These are phyloP conservation scores for Lepisosteus oculatus DNA, from an alignment of 2,113 vertebrate genomes.

Conservation along the genomic window DNA sequence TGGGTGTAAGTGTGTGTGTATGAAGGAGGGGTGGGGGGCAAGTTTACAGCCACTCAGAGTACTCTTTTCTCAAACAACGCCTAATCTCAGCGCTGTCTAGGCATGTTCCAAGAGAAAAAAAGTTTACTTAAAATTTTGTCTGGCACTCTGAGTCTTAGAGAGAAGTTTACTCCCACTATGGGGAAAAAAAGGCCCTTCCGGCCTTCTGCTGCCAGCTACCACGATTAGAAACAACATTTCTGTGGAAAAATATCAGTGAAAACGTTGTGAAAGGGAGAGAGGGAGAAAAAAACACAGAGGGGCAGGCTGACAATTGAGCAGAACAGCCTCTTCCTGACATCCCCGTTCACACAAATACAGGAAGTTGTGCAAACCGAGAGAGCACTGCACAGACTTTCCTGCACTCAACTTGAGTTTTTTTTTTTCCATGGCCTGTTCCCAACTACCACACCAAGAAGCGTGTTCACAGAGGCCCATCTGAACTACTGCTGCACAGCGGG, in stretches of 20 bases:
- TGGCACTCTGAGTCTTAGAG: no score
- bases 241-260: neutral
- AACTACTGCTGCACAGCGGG: neutral
- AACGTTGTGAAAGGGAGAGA: neutral
- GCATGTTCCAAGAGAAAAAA: no score
- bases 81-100: no score
- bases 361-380: constrained; percentile 68
- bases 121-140: no score
- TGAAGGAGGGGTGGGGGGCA: constrained; percentile 10
- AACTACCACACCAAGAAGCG: neutral
- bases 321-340: constrained; percentile 82
- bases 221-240: neutral
- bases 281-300: constrained; percentile 17
- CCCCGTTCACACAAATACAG: constrained; percentile 70
- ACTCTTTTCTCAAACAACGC: neutral
- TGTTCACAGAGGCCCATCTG: no score
- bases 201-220: no score
- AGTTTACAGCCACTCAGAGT: constrained; percentile 3
- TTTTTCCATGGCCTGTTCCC: constrained; percentile 41
- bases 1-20: neutral
- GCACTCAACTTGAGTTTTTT: constrained; percentile 12
- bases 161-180: no score
- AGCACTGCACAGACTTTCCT: constrained; percentile 9
- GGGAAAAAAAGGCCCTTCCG: no score
- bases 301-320: constrained; percentile 63